A percentile compares a stretch with the other conserved stretches of the same genome.
These are phyloP conservation scores for Eunapius fragilis DNA, from an alignment of 37 sponge, comb jelly and placozoan genomes.

Conservation along the genomic window DNA sequence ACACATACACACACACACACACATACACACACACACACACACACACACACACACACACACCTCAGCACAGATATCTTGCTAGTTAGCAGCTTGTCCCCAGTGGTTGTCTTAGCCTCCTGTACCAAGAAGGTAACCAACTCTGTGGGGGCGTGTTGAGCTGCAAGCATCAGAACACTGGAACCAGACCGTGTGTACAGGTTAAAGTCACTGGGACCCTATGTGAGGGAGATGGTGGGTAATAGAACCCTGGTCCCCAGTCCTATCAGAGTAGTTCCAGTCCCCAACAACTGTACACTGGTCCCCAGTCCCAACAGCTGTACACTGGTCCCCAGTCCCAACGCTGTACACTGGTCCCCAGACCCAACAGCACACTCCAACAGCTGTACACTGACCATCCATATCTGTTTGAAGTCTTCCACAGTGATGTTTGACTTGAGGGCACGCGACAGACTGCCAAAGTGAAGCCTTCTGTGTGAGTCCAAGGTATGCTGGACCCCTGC, in stretches of 20 bases:
- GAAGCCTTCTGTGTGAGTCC: conserved; percentile 42
- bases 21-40: too few relatives aligned
- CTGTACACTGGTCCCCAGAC: neutral
- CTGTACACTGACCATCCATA: neutral
- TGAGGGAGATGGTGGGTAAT: neutral
- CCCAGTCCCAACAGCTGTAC: too few relatives aligned
- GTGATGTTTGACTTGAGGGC: neutral
- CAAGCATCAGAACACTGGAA: conserved; percentile 67
- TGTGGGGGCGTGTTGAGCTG: conserved; percentile 40
- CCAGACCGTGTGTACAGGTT: conserved; percentile 44
- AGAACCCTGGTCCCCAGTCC: neutral
- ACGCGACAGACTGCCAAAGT: neutral
- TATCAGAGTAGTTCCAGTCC: too few relatives aligned
- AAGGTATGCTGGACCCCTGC: conserved; percentile 63
- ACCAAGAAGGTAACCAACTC: conserved; percentile 66
- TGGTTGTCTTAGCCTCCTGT: conserved; percentile 1
- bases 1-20: too few relatives aligned
- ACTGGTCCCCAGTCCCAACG: too few relatives aligned
- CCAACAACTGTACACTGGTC: too few relatives aligned
- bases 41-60: too few relatives aligned
- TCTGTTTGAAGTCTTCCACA: neutral
- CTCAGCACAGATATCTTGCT: neutral
- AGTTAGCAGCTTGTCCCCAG: conserved; percentile 1
- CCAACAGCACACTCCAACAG: too few relatives aligned
- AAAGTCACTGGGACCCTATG: conserved; percentile 69